These are phyloP conservation scores for Alviniconcha marisindica DNA, from an alignment of 1,140 invertebrate genomes.

Conservation along the genomic window DNA sequence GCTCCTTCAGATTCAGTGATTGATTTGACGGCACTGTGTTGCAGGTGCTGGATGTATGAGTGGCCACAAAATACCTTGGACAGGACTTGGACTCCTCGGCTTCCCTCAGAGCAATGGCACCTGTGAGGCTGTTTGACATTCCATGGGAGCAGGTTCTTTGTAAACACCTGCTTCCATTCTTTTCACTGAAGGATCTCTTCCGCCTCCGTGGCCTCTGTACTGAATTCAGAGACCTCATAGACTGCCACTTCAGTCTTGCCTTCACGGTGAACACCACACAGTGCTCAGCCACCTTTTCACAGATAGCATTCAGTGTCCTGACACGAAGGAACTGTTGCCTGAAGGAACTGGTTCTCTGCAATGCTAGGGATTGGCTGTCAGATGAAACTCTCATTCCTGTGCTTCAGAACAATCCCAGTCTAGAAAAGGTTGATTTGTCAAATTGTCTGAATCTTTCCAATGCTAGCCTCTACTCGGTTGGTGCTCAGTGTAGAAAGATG, in stretches of 20 bases:
- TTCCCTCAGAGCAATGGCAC: no score
- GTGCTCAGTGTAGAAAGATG: slow-evolving; percentile 59
- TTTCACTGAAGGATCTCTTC: slow-evolving; percentile 59
- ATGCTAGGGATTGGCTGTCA: slow-evolving; percentile 72
- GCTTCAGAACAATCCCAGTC: slow-evolving; percentile 60
- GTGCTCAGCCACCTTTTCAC: slow-evolving; percentile 53
- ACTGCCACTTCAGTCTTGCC: slow-evolving; percentile 56
- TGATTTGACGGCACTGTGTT: no score
- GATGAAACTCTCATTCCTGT: slow-evolving; percentile 67
- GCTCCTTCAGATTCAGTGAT: no score
- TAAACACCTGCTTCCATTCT: slow-evolving; percentile 55
- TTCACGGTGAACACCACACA: slow-evolving; percentile 57
- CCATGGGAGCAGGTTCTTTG: slow-evolving; percentile 71
- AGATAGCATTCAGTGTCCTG: slow-evolving; percentile 58
- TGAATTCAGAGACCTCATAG: slow-evolving; percentile 52
- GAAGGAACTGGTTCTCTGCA: slow-evolving; percentile 61
- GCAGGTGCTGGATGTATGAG: no score
- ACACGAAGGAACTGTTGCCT: slow-evolving; percentile 55
- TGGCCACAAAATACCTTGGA: no score
- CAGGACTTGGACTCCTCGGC: no score
- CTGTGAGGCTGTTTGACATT: slow-evolving; percentile 42
- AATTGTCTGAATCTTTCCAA: slow-evolving; percentile 69
- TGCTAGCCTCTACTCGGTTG: slow-evolving; percentile 62
- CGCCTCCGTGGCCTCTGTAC: slow-evolving; percentile 54
- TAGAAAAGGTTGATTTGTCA: slow-evolving; percentile 67